Percentiles rank a stretch among this genome's conserved stretches.
phyloP scores from a whole-genome alignment of 2,113 vertebrate genomes.

The Lanius collurio region DNA sequence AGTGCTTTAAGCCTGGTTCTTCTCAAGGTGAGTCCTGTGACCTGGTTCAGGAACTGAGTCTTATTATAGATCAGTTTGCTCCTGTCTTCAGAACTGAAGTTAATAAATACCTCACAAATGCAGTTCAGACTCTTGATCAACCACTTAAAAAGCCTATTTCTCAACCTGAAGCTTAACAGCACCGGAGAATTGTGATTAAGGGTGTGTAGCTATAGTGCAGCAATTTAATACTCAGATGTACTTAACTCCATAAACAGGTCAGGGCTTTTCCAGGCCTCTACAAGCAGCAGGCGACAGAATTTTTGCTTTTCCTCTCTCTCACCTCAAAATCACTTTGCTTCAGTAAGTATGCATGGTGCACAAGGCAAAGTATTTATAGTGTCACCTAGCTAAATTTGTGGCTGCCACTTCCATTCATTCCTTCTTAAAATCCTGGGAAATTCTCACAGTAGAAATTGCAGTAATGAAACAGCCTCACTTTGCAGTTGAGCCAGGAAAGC shows the following conservation, averaged over 20 bases:
- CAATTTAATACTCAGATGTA: neutral
- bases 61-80: neutral
- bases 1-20: neutral
- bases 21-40: neutral
- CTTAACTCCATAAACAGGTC: neutral
- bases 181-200: neutral
- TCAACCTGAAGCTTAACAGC: neutral
- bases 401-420: neutral
- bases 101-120: neutral
- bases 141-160: neutral
- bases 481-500: neutral
- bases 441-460: neutral
- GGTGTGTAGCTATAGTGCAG: neutral
- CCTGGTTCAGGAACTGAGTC: neutral
- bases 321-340: neutral
- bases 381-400: neutral
- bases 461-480: neutral
- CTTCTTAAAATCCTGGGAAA: neutral
- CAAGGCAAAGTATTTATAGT: neutral
- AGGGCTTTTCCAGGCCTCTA: neutral
- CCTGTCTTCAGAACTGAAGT: neutral
- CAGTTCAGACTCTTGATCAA: neutral
- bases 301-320: neutral
- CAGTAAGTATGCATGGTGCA: neutral
- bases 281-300: neutral